Base-by-base conservation (phyloP, 2,113 vertebrate genomes). In the Meriones unguiculatus region DNA sequence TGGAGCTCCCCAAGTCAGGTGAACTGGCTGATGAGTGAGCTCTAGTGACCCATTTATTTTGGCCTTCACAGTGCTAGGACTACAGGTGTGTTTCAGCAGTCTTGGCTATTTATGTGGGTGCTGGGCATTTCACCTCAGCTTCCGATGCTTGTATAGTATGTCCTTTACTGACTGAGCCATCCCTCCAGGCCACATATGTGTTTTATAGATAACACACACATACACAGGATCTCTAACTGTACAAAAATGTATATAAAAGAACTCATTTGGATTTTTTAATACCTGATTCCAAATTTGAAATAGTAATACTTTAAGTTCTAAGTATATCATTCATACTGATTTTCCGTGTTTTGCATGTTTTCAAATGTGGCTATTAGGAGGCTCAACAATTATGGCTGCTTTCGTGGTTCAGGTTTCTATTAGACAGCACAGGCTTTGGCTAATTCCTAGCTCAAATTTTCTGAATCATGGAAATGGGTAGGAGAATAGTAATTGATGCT, bases 381-480 rank as follows among this genome's bases (percentile, higher is more conserved):
- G 85, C 86, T 59, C 85, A 41, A 46, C 70, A 59, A 50, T 91
- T 69, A 5, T 82, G 13, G 38, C 24, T 64, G n/a, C 8, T 84
- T 84, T 64, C 41, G n/a, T 41, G 81, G 7, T 15, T 32, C 10
- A 35, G 22, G 15, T 67, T 90, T 94, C 65, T 80, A 59, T 11
- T 89, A 52, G 41, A 25, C 25, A 72, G 32, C 0, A 6, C 59
- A 30, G 59, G 24, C 24, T 20, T 64, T 84, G 22, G 64, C 3
- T 73, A 90, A 90, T 57, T 92, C 35, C 85, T 59, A 64, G 35
- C 65, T 93, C 90, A 32, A 46, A 1, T 82, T 91, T 94, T 93
- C 82, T 93, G 87, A 81, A 90, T 78, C 35, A 64, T 24, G 22
- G 10, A n/a, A 22, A 69, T 77, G 22, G 8, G 13, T 13, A 69